Conservation (phyloP, 2,888 invertebrate species). For the Alloscopus bannaensis region DNA sequence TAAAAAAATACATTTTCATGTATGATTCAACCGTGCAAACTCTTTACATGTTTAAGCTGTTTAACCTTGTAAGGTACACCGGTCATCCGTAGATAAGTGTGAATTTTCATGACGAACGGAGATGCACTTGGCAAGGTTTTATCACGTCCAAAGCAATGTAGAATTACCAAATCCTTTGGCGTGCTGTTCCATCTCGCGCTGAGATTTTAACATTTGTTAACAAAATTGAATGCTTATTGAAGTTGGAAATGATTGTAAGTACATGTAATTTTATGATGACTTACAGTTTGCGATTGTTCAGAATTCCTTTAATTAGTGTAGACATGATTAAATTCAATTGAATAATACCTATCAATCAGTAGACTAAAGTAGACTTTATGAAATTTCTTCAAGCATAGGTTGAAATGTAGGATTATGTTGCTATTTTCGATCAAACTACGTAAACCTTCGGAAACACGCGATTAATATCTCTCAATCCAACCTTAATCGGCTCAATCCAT, state of each 20-base stretch:
- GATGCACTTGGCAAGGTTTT: conserved; percentile 50
- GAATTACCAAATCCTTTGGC: conserved; percentile 58
- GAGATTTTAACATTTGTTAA: not conserved
- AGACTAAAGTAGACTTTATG: no score
- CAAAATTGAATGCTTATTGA: not conserved
- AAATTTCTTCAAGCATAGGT: no score
- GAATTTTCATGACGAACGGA: conserved; percentile 53
- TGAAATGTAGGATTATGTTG: no score
- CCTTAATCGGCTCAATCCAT: no score
- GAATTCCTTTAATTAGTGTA: conserved; percentile 2
- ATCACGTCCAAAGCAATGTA: conserved; percentile 49
- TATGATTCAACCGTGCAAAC: not conserved
- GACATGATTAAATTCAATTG: no score
- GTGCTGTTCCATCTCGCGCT: conserved; percentile 59
- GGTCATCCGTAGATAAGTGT: conserved; percentile 60
- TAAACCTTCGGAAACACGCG: no score
- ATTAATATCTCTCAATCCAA: no score
- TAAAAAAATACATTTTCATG: not conserved
- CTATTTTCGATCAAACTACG: no score
- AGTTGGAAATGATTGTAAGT: not conserved
- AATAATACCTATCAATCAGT: no score
- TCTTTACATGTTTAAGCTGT: not conserved
- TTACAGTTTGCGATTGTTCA: conserved; percentile 35
- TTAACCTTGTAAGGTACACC: conserved; percentile 50
- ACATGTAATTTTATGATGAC: not conserved